phyloP scores from a whole-genome alignment of 2,113 vertebrate genomes.

The Pica pica region DNA sequence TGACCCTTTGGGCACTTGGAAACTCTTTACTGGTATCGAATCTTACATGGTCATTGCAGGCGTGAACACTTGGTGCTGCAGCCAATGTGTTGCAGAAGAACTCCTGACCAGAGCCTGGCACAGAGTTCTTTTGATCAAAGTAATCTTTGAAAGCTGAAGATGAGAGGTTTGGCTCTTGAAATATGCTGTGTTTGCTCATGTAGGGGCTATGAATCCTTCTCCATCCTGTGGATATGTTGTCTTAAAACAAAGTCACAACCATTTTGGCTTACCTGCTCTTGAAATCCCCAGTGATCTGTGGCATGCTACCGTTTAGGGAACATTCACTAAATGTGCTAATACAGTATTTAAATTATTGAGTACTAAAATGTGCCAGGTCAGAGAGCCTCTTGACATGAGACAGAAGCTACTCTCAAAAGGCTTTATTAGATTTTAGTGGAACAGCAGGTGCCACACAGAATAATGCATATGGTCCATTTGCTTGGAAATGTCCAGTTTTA shows the following conservation, averaged over 20 bases:
- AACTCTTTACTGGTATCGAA: neutral
- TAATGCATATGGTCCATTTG: neutral
- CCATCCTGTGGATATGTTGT: neutral
- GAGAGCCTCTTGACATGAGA: neutral
- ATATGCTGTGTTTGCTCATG: neutral
- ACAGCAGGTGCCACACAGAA: neutral
- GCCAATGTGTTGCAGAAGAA: neutral
- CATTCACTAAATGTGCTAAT: neutral
- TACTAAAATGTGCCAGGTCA: neutral
- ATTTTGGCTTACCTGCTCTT: neutral
- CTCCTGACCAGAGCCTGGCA: neutral
- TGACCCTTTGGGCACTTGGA: neutral
- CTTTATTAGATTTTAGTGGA: neutral
- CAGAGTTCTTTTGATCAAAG: neutral
- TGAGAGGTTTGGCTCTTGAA: neutral
- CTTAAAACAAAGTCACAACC: neutral
- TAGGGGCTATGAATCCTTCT: neutral
- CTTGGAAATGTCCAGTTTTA: neutral
- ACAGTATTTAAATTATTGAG: neutral
- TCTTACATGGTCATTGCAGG: fast-evolving
- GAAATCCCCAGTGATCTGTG: neutral
- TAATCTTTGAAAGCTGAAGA: neutral
- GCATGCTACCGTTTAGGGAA: neutral
- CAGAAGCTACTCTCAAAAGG: neutral
- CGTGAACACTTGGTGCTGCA: neutral